A percentile compares a stretch with the other conserved stretches of the same genome.
These are phyloP conservation scores for Xylota sylvarum DNA, from an alignment of 2,888 invertebrate genomes.

Conservation along the genomic window DNA sequence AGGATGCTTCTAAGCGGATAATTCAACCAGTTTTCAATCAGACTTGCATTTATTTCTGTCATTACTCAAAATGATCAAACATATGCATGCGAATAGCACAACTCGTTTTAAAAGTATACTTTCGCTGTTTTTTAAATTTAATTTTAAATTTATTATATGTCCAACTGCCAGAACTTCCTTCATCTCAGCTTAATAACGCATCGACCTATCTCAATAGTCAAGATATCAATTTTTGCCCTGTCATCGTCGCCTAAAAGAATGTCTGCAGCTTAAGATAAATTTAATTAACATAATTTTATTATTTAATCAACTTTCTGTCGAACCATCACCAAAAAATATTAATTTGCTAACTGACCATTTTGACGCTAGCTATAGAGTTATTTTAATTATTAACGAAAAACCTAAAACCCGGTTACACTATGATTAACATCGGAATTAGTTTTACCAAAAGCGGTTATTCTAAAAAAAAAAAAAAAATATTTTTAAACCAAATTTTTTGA, in stretches of 20 bases:
- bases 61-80: neutral
- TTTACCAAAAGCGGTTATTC: slow-evolving; percentile 2
- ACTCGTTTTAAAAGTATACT: neutral
- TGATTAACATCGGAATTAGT: neutral
- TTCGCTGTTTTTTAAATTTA: too few species aligned
- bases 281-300: neutral
- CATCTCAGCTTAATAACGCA: neutral
- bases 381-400: neutral
- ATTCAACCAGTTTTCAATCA: slow-evolving; percentile 1
- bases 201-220: slow-evolving; percentile 30
- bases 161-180: neutral
- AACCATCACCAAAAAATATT: neutral
- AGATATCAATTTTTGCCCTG: neutral
- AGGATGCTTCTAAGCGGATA: neutral
- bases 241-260: neutral
- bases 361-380: neutral
- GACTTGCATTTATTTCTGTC: neutral
- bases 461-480: neutral
- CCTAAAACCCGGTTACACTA: slow-evolving; percentile 3
- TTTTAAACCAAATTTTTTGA: neutral
- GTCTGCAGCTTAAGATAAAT: neutral
- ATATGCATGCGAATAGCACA: neutral
- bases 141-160: neutral
- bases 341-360: neutral
- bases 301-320: neutral